phyloP scores from a whole-genome alignment of 37 sponge, comb jelly and placozoan species.

The Aphrocallistes beatrix region DNA sequence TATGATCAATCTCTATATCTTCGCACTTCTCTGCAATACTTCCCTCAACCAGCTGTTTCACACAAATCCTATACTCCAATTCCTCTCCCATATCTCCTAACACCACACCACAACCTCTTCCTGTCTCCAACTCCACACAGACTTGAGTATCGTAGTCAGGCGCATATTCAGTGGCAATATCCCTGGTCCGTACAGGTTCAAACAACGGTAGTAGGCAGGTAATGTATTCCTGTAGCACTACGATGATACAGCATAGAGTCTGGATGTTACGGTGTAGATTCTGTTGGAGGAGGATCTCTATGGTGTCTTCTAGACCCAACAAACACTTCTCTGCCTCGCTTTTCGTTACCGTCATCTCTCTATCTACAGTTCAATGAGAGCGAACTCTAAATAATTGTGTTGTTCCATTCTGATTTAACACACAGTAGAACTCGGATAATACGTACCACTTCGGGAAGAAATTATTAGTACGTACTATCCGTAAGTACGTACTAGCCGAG shows the following conservation, averaged over 20 bases:
- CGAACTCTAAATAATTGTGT: too few species aligned
- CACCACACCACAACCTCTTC: neutral
- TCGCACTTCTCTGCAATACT: neutral
- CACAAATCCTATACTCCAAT: neutral
- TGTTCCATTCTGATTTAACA: too few species aligned
- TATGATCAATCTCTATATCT: neutral
- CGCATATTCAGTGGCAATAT: neutral
- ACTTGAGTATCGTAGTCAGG: neutral
- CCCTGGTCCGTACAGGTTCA: neutral
- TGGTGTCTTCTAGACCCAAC: neutral
- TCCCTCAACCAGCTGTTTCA: neutral
- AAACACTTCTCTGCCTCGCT: neutral
- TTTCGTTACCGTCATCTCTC: neutral
- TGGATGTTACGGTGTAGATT: neutral
- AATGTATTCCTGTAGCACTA: neutral
- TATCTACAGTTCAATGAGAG: too few species aligned
- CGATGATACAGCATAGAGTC: neutral
- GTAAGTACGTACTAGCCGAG: too few species aligned
- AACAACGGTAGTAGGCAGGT: neutral
- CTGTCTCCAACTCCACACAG: neutral
- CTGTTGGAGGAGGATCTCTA: conserved; percentile 5
- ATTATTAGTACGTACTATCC: too few species aligned
- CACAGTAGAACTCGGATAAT: too few species aligned
- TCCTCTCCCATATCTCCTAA: neutral
- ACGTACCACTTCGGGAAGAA: too few species aligned